Conservation (phyloP, 2,797 vertebrate genomes). For the Sebastes trivittatus region DNA sequence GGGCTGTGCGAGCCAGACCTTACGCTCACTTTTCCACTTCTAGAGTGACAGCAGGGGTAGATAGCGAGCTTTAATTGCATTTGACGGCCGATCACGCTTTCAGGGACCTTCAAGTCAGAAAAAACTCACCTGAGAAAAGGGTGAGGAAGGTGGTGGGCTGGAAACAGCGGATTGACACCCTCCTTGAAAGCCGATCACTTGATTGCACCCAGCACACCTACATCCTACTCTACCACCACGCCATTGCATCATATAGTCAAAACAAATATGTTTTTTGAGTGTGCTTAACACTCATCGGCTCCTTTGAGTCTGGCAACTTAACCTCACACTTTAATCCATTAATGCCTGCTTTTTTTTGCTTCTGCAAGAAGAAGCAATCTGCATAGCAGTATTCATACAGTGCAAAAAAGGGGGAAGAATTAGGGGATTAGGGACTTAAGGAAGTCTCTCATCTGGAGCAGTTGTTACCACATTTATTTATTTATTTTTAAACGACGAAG, state of each 20-base stretch:
- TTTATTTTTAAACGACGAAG: neutral
- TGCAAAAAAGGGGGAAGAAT: slow-evolving; percentile 30
- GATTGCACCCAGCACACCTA: slow-evolving; percentile 1
- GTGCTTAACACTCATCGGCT: neutral
- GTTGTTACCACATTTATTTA: neutral
- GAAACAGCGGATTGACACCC: slow-evolving; percentile 42
- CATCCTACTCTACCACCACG: neutral
- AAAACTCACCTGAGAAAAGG: slow-evolving; percentile 55
- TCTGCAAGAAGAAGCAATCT: slow-evolving; percentile 36
- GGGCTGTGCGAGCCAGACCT: slow-evolving; percentile 7
- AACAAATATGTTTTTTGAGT: slow-evolving; percentile 22
- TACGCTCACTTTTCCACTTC: slow-evolving; percentile 28
- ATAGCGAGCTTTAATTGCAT: slow-evolving; percentile 51
- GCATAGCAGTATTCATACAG: slow-evolving; percentile 38
- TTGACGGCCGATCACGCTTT: slow-evolving; percentile 20
- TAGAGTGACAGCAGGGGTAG: slow-evolving; percentile 32
- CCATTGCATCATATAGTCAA: slow-evolving; percentile 9
- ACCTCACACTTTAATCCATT: slow-evolving; percentile 48
- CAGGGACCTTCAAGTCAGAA: slow-evolving; percentile 34
- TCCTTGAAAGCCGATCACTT: neutral
- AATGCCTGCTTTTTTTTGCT: slow-evolving; percentile 46
- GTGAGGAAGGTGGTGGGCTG: neutral
- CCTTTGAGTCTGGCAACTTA: slow-evolving; percentile 33
- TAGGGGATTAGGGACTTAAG: slow-evolving; percentile 52
- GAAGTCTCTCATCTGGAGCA: slow-evolving; percentile 54